Conservation (phyloP, 2,797 vertebrate genomes). For the Cryptoprocta ferox region DNA sequence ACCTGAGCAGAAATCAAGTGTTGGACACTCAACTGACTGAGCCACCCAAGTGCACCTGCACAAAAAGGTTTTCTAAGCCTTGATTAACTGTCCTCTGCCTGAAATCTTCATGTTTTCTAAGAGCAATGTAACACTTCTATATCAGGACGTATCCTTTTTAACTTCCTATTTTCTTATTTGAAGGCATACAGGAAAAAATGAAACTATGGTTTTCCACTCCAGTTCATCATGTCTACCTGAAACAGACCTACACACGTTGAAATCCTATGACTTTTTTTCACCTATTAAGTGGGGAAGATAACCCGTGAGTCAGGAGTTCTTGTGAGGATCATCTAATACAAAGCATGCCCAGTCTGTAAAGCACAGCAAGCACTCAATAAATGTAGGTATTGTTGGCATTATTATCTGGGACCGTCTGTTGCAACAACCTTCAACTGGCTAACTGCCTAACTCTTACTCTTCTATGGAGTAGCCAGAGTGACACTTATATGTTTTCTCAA, state of each 20-base stretch:
- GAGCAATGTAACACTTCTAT: not conserved
- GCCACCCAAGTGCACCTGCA: too few relatives aligned
- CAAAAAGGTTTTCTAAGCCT: not conserved
- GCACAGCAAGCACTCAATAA: not conserved
- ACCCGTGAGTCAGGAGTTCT: not conserved
- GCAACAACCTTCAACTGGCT: not conserved
- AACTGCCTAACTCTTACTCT: not conserved
- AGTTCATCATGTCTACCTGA: not conserved
- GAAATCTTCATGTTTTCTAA: not conserved
- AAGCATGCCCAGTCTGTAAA: not conserved
- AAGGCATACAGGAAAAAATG: not conserved
- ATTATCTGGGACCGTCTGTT: not conserved
- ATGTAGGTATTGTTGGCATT: not conserved
- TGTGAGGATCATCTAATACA: not conserved
- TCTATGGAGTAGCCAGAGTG: not conserved
- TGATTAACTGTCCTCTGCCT: not conserved
- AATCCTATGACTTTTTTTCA: not conserved
- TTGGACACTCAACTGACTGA: too few relatives aligned
- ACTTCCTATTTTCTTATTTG: not conserved
- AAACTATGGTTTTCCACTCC: not conserved
- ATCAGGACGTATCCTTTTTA: not conserved
- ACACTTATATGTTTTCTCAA: not conserved
- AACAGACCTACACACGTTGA: not conserved
- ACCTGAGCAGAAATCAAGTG: too few relatives aligned
- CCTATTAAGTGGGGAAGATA: not conserved